Evolutionary conservation across 2,113 vertebrate species (phyloP).

Genomic region (Colaptes auratus): DNA sequence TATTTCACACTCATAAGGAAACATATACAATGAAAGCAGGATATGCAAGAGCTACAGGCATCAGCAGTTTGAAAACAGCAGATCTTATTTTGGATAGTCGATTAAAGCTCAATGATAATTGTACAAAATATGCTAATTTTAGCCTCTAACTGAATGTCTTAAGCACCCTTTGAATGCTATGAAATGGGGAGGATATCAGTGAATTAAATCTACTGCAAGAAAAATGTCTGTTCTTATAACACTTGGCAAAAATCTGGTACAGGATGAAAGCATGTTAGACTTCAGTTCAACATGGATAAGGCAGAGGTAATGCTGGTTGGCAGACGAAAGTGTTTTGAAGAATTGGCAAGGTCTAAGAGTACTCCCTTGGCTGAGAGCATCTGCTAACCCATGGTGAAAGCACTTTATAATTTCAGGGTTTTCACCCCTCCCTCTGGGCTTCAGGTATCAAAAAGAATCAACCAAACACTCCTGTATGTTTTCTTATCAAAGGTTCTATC

Average conservation of each 20-base stretch:
- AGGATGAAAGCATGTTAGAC: constrained; percentile 18
- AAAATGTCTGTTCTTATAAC: constrained; percentile 18
- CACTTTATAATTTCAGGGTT: neutral
- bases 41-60: neutral
- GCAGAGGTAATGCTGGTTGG: constrained; percentile 46
- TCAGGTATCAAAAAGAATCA: constrained; percentile 1
- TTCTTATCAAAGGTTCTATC: neutral
- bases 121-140: constrained; percentile 6
- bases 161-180: neutral
- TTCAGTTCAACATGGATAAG: neutral
- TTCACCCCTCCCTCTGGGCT: neutral
- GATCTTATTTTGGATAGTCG: constrained; percentile 4
- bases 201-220: neutral
- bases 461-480: neutral
- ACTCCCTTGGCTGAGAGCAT: constrained; percentile 50
- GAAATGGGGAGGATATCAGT: constrained; percentile 6
- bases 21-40: neutral
- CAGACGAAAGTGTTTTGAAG: constrained; percentile 38
- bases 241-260: constrained; percentile 38
- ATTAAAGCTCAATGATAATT: constrained; percentile 4
- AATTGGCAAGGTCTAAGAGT: constrained; percentile 40
- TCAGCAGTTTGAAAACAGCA: neutral
- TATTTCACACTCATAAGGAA: neutral
- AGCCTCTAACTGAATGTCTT: neutral
- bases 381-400: constrained; percentile 22